Conservation (phyloP, 2,113 vertebrate genomes). For the Carlito syrichta region DNA sequence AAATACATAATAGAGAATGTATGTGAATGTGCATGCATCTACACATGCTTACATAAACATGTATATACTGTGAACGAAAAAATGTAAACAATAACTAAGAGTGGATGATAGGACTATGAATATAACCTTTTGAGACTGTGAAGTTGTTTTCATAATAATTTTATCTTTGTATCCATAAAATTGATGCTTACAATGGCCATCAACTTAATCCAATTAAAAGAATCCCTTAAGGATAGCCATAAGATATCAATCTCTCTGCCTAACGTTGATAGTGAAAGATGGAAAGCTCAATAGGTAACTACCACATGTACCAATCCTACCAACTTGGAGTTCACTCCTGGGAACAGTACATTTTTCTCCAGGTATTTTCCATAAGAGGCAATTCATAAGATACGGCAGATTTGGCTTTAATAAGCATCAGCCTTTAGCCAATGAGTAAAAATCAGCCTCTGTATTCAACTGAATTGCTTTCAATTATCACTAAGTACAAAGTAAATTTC, state of each 20-base stretch:
- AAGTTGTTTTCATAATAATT: background rate
- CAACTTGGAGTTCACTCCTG: background rate
- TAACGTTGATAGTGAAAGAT: too few relatives aligned
- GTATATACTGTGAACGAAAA: background rate
- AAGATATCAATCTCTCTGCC: background rate
- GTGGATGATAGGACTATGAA: background rate
- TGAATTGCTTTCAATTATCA: constrained; percentile 53
- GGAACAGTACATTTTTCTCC: background rate
- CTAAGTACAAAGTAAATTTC: constrained; percentile 26
- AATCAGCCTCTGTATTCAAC: constrained; percentile 43
- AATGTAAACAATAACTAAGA: background rate
- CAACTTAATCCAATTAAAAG: background rate
- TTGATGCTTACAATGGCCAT: background rate
- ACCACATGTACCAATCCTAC: background rate
- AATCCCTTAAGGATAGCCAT: background rate
- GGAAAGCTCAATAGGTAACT: background rate
- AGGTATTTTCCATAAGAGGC: background rate
- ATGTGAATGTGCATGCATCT: too few relatives aligned
- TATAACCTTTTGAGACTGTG: background rate
- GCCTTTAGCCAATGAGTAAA: constrained; percentile 22
- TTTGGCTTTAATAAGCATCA: background rate
- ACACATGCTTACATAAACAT: background rate
- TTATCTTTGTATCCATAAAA: background rate
- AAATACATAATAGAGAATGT: background rate
- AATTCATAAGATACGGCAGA: background rate